Evolutionary conservation across 2,113 vertebrate species (phyloP).

Genomic region (Miniopterus natalensis): DNA sequence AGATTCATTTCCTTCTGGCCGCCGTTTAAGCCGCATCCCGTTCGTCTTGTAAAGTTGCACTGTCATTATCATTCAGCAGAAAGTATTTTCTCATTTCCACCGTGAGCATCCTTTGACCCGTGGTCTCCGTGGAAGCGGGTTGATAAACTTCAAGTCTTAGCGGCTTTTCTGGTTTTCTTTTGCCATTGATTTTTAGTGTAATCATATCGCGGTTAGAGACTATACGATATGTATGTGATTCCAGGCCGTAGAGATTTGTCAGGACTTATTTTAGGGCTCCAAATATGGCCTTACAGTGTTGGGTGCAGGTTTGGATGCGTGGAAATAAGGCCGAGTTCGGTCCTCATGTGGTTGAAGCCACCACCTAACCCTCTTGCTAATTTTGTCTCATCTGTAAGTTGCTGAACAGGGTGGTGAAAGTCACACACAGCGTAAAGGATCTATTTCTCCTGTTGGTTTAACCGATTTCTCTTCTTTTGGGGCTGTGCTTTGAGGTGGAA

Average conservation of each 20-base stretch:
- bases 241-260: background rate
- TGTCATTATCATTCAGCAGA: background rate
- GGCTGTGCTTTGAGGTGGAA: background rate
- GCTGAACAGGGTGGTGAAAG: background rate
- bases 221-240: background rate
- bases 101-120: background rate
- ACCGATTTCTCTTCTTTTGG: background rate
- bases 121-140: background rate
- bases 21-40: background rate
- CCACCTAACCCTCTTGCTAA: background rate
- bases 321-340: background rate
- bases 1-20: background rate
- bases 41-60: background rate
- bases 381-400: background rate
- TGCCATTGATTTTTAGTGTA: background rate
- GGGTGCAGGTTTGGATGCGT: background rate
- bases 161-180: background rate
- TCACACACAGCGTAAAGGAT: background rate
- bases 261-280: background rate
- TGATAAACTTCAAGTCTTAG: background rate
- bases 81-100: background rate
- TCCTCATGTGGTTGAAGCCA: background rate
- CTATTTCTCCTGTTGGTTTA: background rate
- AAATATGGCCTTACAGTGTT: background rate
- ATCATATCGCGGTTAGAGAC: background rate